Base-by-base conservation (phyloP, 2,888 invertebrate species). In the Watsonalla binaria region DNA sequence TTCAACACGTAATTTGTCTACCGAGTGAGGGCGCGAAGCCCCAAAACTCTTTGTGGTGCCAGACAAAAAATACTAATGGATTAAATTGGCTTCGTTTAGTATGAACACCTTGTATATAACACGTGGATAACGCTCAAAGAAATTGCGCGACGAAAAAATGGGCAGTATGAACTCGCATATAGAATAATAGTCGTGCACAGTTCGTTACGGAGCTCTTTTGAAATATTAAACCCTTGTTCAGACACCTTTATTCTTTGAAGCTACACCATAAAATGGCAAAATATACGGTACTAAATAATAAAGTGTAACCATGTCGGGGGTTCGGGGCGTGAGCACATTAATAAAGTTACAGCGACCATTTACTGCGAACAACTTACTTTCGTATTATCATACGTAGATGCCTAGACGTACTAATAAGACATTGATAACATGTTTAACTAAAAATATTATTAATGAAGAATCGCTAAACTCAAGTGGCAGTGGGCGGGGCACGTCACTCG, bases 211-310 rank as follows among this genome's bases (percentile, higher is more conserved):
- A 70, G 72, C 64, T 71, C 69, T 73, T 70, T 76, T 74, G 72
- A 70, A 76, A 77, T 65, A 71, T 69, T 68, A 76, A 68, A 71
- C 72, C 68, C 63, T 70, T 70, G 70, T 74, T 66, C 65, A 62
- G 56, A 61, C 56, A 63, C 66, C 64, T 66, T 71, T 70, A 66
- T 67, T 62, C 61, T 65, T 65, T 63, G 60, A 57, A 56, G 52
- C 48, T 56, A 54, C 50, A 50, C 55, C 50, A 57, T 62, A 59
- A 60, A 60, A 52, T 51, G 34, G 37, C 53, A 55, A 55, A 55
- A 62, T 60, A 63, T 60, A 53, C 45, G 34, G n/a, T 24, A 39
- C 35, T 6, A 35, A 46, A 42, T 24, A 47, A 51, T 46, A 52
- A 48, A 51, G 15, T 51, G 47, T 48, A 54, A 46, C 51, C 35